Base-by-base conservation (phyloP, 1,140 invertebrate genomes). In the Atta cephalotes region DNA sequence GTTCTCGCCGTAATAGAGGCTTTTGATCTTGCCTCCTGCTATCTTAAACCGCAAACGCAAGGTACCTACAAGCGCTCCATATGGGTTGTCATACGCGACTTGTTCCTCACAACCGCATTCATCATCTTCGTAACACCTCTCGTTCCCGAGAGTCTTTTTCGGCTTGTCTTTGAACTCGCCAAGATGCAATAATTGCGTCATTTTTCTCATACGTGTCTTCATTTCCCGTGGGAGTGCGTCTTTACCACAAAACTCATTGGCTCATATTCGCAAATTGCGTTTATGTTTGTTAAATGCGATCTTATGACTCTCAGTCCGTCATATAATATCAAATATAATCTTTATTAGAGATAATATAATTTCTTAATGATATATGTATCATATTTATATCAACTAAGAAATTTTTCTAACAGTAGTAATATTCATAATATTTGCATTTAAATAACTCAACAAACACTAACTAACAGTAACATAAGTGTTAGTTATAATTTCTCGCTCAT, bases 61-160 rank as follows among this genome's bases (percentile, higher is more conserved):
- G 58, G 21, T 31, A 28, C 35, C 58, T 14, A 28, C 66, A 18
- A 58, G 49, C 68, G 78, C 81, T 82, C 84, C 78, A 85, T 90
- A 79, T 89, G 62, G 88, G 89, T 90, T 88, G 87, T 82, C 72
- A 21, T 51, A 89, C 74, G 74, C 74, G 45, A 62, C 60, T 78
- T 62, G 74, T 85, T 82, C 78, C 66, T 12, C 85, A 74, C 72
- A 87, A 56, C 31, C 35, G 16, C 71, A 74, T 89, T 90, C 70
- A 84, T 86, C 88, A 89, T 86, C 78, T 90, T 90, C 85, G 85
- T 68, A 87, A 89, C 89, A 90, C 79, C 86, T 84, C 79, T 87
- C 66, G 81, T 80, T 86, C 88, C 63, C 68, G 65, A 87, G 88
- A 72, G 85, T 89, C 85, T 58, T 71, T 82, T 88, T 74, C 89